Conservation (phyloP, 1,140 invertebrate species). For the Teleogryllus occipitalis region DNA sequence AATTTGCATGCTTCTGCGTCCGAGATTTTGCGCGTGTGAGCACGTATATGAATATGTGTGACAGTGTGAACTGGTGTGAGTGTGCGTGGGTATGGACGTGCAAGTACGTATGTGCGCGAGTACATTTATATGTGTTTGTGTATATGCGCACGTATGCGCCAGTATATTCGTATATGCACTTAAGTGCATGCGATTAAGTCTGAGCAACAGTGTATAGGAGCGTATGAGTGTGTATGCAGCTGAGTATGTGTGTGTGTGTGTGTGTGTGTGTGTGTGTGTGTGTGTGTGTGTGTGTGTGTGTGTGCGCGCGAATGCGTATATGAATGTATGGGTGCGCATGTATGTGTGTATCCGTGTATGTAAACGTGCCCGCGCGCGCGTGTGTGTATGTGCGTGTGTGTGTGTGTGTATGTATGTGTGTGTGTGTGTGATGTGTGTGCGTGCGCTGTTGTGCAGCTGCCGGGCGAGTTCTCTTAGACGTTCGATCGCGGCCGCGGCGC, state of each 20-base stretch:
- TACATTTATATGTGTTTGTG: slow-evolving; percentile 16
- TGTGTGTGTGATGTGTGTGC: not conserved
- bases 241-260: not conserved
- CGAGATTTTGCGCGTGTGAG: no score
- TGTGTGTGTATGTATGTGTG: not conserved
- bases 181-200: slow-evolving; percentile 14
- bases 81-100: no score
- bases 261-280: not conserved
- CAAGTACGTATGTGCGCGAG: not conserved
- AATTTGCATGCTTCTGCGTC: no score
- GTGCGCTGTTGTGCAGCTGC: no score
- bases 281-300: slow-evolving; percentile 13
- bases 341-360: slow-evolving; percentile 10
- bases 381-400: slow-evolving; percentile 9
- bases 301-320: slow-evolving; percentile 7
- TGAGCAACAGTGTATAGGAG: slow-evolving; percentile 10
- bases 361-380: not conserved
- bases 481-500: no score
- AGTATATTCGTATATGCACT: slow-evolving; percentile 16
- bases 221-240: slow-evolving; percentile 7
- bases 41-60: no score
- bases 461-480: no score
- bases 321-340: not conserved
- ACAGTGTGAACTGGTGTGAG: no score
- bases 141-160: slow-evolving; percentile 15